These are phyloP conservation scores for Acrossocheilus wenchowensis DNA, from an alignment of 2,797 vertebrate species.

Conservation along the genomic window DNA sequence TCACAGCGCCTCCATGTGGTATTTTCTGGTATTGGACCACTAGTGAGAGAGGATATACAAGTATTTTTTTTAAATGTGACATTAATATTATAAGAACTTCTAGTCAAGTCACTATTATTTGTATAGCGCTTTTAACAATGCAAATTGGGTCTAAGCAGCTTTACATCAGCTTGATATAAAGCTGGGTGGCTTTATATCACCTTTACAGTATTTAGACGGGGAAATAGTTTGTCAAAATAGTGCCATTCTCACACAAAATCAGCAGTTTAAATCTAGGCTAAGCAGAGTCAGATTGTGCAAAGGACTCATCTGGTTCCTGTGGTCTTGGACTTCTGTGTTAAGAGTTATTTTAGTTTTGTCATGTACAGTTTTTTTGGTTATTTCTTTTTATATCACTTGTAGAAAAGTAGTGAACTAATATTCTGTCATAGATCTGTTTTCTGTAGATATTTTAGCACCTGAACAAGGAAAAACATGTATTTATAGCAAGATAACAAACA, in stretches of 20 bases:
- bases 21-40: neutral
- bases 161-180: too few species aligned
- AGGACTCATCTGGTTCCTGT: too few species aligned
- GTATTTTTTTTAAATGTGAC: neutral
- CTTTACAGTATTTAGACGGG: too few species aligned
- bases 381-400: neutral
- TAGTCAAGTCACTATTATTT: too few species aligned
- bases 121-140: too few species aligned
- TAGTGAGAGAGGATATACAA: neutral
- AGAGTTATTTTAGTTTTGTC: neutral
- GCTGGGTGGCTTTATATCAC: too few species aligned
- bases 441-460: neutral
- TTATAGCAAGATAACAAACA: neutral
- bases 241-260: too few species aligned
- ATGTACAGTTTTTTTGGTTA: neutral
- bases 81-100: neutral
- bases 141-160: too few species aligned
- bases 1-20: constrained; percentile 51
- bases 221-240: too few species aligned
- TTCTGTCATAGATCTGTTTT: neutral
- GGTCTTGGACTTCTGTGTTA: neutral
- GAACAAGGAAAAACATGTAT: neutral
- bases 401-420: neutral
- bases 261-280: too few species aligned
- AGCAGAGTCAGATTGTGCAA: too few species aligned